A percentile compares a stretch with the other conserved stretches of the same genome.
These are phyloP conservation scores for Oscheius sp. DNA, from an alignment of 2,888 invertebrate species.

Conservation along the genomic window DNA sequence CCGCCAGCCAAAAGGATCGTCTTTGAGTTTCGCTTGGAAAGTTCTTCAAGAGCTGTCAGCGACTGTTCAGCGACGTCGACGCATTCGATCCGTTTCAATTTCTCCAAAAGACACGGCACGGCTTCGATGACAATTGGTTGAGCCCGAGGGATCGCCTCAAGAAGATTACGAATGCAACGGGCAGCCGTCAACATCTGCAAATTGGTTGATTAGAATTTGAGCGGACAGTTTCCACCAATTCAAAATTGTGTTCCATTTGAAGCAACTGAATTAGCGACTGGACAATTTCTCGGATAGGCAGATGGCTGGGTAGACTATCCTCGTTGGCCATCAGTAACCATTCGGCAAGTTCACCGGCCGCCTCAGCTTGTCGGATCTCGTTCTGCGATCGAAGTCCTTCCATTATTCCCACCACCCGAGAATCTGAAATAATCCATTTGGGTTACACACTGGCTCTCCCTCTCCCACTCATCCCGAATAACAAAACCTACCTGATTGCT, in stretches of 20 bases:
- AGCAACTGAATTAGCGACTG: slow-evolving; percentile 91
- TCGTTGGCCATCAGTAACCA: slow-evolving; percentile 67
- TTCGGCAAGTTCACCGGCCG: slow-evolving; percentile 63
- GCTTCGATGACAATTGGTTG: slow-evolving; percentile 93
- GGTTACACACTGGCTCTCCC: not conserved
- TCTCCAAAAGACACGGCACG: slow-evolving; percentile 95
- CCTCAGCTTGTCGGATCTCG: slow-evolving; percentile 67
- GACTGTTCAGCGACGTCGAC: slow-evolving; percentile 99
- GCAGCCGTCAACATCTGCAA: slow-evolving; percentile 97
- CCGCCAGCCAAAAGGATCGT: slow-evolving; percentile 93
- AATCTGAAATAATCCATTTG: slow-evolving; percentile 47
- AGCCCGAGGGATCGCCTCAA: slow-evolving; percentile 96
- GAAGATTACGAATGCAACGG: slow-evolving; percentile 97
- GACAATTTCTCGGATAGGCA: slow-evolving; percentile 86
- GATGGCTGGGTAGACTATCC: slow-evolving; percentile 58
- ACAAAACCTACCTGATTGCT: not conserved
- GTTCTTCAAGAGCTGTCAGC: slow-evolving; percentile 94
- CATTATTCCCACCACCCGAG: slow-evolving; percentile 58
- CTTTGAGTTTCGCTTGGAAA: slow-evolving; percentile 94
- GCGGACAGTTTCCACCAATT: slow-evolving; percentile 80
- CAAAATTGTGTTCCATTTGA: slow-evolving; percentile 97
- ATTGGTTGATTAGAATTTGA: not conserved
- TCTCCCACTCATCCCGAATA: not conserved
- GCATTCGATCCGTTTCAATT: slow-evolving; percentile 93
- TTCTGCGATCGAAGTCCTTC: slow-evolving; percentile 62